Percentiles rank a stretch among this genome's conserved stretches.
Evolutionary conservation across 35 echinoderm and acorn worm genomes (phyloP).

Genomic region (Nesometra sesokonis): DNA sequence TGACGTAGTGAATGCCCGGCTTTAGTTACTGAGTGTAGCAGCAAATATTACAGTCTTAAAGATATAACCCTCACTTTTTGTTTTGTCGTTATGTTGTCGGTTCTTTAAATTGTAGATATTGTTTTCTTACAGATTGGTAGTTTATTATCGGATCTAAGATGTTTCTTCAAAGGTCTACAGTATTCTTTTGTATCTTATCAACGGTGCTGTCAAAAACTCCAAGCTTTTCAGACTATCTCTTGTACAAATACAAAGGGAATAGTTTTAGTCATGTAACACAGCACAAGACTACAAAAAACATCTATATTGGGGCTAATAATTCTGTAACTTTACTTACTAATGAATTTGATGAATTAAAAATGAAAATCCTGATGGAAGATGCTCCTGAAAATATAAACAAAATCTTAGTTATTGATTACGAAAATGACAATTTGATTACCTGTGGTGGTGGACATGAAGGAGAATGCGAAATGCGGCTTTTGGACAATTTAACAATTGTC

Average conservation of each 20-base stretch:
- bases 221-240: background rate
- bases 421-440: background rate
- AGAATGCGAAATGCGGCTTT: background rate
- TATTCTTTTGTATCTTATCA: no score
- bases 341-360: background rate
- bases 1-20: no score
- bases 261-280: background rate
- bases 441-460: background rate
- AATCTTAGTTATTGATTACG: background rate
- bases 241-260: background rate
- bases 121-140: no score
- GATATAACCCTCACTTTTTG: no score
- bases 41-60: no score
- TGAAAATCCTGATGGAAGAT: background rate
- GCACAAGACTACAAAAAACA: background rate
- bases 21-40: no score
- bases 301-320: background rate
- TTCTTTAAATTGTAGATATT: no score
- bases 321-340: background rate
- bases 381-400: background rate
- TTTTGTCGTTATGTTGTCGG: no score
- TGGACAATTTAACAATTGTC: background rate
- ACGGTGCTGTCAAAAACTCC: background rate
- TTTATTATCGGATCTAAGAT: no score
- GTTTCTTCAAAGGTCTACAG: no score